phyloP scores from a whole-genome alignment of 2,113 vertebrate species.

The Pelecanus crispus region DNA sequence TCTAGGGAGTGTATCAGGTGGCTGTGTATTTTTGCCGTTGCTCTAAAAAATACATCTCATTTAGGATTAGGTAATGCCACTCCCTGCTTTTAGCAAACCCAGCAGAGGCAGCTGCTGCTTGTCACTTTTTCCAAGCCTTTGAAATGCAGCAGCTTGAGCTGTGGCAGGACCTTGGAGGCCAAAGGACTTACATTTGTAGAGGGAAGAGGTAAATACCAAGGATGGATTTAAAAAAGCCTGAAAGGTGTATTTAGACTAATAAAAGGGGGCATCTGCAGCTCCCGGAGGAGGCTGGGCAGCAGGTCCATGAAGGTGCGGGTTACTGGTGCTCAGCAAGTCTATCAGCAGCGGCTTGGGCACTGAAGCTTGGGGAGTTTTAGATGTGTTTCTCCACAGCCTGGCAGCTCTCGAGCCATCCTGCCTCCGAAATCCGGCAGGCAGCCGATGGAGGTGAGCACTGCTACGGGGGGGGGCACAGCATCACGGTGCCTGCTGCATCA shows the following conservation, averaged over 20 bases:
- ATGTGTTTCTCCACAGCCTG: neutral
- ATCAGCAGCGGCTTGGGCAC: neutral
- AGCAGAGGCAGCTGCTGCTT: neutral
- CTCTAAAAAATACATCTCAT: neutral
- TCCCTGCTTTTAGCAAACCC: conserved; percentile 16
- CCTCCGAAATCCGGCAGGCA: neutral
- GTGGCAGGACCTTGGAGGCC: neutral
- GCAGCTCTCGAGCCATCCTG: neutral
- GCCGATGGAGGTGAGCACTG: neutral
- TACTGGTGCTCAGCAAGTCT: neutral
- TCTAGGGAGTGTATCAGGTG: neutral
- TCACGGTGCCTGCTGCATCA: accelerated
- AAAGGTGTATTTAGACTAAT: neutral
- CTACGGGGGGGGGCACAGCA: accelerated
- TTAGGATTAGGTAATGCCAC: neutral
- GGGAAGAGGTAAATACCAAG: neutral
- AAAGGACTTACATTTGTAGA: neutral
- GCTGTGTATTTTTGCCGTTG: neutral
- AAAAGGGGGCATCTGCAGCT: neutral
- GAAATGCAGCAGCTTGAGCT: neutral
- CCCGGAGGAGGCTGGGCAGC: neutral
- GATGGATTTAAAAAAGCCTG: neutral
- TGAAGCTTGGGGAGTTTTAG: neutral
- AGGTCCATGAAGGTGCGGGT: neutral
- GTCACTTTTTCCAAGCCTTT: neutral